Evolutionary conservation across 2,797 vertebrate genomes (phyloP), one percentile per base, ranked within the genome.

Genomic region (Gambusia yucatana): DNA sequence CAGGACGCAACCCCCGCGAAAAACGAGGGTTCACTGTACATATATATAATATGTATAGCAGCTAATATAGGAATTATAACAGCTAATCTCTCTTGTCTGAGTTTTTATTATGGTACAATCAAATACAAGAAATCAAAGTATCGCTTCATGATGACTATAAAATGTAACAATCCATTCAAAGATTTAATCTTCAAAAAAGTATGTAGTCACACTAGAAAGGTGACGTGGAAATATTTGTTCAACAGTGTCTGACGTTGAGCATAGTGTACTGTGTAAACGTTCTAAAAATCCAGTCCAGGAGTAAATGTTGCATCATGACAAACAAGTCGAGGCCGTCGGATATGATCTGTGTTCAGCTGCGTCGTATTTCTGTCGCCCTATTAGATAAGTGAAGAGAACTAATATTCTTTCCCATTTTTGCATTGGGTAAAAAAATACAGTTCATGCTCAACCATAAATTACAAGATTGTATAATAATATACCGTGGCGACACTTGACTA

Each of bases 191-290:
- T 47, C 47, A 48, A 65, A 43, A n/a, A 14, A 43, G 16, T 22
- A 41, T 44, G 33, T 36, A 59, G 41, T 77, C 6, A 59, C 33
- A 28, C 39, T 71, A 9, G 36, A 72, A 46, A 28, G 14, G 28
- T 4, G 43, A 72, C 36, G 28, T 57, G 39, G 39, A 77, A 77
- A 55, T 43, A 33, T 28, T 76, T 65, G 47, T 67, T 52, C 11
- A 43, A 30, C n/a, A 44, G 5, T 3, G 8, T 67, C 63, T 25
- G 63, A 22, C 17, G 8, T 41, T 67, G 36, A 25, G 33, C 3
- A 36, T 65, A 8, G 16, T 16, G 36, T 41, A 22, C 61, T 8
- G 28, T 47, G 11, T 52, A 69, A 50, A 69, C 33, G 28, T 48
- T 67, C 10, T 30, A 39, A 4, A 76, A 36, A 50, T 46, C 48